Base-by-base conservation (phyloP, 2,888 invertebrate species). In the Cyrtodaria siliqua region DNA sequence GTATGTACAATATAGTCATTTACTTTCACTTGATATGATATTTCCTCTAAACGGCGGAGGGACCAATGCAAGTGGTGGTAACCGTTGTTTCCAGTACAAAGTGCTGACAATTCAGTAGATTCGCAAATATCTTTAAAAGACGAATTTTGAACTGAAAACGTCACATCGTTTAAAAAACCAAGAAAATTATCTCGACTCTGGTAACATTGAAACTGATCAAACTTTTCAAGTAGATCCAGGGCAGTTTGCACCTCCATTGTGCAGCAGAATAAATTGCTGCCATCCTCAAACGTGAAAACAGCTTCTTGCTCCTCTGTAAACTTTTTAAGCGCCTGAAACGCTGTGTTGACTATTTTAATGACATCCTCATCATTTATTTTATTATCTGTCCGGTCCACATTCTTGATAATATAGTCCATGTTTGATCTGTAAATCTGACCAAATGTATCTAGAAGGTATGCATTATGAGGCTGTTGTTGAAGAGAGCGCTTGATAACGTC, bases 361-460 rank as follows among this genome's bases (percentile, higher is more conserved):
- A 82, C 73, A 18, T 82, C 64, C 49, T 79, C 52, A 14, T 68
- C 52, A 20, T 68, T 52, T 8, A 78, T 63, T 56, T 75, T 52
- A 12, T 72, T 59, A 23, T 70, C 68, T 24, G 47, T 68, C 33
- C 68, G 61, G 1, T 56, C 27, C 24, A 49, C 26, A n/a, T 67
- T 66, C 1, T 66, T 59, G 18, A 75, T 67, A 12, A 71, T 47
- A 2, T 79, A 74, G 23, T 61, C 50, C 38, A 83, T 70, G 47
- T 84, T 80, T n/a, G 74, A 56, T 56, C 79, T 84, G 56, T 76
- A 86, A 26, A 87, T 80, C 23, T 86, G 85, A 23, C 84, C 85
- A 71, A 78, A 85, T 0, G 90, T 90, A 71, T 89, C 87, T 79
- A 86, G 83, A 4, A 90, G 73, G 55, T 77, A 89, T 0, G 88